phyloP scores from a whole-genome alignment of 1,140 invertebrate genomes.

The Trichoplusia ni region DNA sequence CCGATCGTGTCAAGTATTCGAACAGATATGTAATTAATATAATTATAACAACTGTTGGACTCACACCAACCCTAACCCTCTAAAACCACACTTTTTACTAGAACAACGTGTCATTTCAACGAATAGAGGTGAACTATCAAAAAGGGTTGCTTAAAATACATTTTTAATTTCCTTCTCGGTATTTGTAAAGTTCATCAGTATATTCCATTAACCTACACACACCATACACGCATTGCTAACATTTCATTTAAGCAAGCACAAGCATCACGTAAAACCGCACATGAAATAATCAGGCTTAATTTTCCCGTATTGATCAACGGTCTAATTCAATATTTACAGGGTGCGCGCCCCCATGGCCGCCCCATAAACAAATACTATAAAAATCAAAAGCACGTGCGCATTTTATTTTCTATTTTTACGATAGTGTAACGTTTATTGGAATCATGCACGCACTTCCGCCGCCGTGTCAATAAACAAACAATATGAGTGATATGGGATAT shows the following conservation, averaged over 20 bases:
- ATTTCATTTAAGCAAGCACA: not conserved
- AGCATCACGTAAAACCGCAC: not conserved
- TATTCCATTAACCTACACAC: not conserved
- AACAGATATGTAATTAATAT: no score
- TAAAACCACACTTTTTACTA: no score
- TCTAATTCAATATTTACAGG: slow-evolving; percentile 11
- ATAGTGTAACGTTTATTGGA: slow-evolving; percentile 17
- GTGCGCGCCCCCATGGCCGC: not conserved
- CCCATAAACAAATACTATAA: slow-evolving; percentile 20
- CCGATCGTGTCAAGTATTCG: no score
- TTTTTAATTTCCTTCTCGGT: no score
- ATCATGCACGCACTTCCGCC: slow-evolving; percentile 18
- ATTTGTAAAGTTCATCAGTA: no score
- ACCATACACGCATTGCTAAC: not conserved
- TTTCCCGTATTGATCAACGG: not conserved
- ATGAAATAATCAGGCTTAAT: slow-evolving; percentile 18
- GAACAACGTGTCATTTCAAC: no score
- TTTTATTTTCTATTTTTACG: slow-evolving; percentile 20
- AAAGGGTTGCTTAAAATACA: no score
- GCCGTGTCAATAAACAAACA: not conserved
- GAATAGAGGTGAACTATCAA: no score
- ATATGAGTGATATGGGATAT: slow-evolving; percentile 1
- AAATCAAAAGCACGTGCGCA: slow-evolving; percentile 19
- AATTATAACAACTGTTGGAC: no score
- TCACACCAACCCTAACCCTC: no score